These are phyloP conservation scores for Holothuria scabra DNA, from an alignment of 53 echinoderm and acorn worm species.

Conservation along the genomic window DNA sequence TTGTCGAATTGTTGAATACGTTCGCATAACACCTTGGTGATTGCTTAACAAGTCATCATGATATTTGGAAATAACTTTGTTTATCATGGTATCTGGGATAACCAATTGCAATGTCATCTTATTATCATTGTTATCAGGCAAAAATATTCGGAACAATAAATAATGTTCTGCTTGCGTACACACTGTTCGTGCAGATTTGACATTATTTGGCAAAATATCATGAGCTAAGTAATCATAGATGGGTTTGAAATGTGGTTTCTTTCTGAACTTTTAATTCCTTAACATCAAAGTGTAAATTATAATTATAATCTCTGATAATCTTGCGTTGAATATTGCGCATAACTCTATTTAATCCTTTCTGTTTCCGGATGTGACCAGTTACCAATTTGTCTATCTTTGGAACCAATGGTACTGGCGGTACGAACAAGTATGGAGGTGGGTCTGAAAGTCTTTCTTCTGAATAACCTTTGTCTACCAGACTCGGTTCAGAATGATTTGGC, in stretches of 20 bases:
- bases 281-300: not conserved
- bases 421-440: too few species aligned
- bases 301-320: not conserved
- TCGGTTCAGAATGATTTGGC: too few species aligned
- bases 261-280: not conserved
- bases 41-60: slow-evolving; percentile 65
- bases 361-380: too few species aligned
- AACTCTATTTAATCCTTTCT: too few species aligned
- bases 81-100: slow-evolving; percentile 55
- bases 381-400: too few species aligned
- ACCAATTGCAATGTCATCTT: slow-evolving; percentile 60
- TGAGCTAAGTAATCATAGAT: slow-evolving; percentile 43
- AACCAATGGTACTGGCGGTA: too few species aligned
- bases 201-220: slow-evolving; percentile 33
- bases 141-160: slow-evolving; percentile 57
- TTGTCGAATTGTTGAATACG: slow-evolving; percentile 63
- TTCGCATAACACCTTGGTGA: slow-evolving; percentile 64
- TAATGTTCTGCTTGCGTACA: slow-evolving; percentile 53
- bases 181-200: slow-evolving; percentile 49
- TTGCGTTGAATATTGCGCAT: too few species aligned
- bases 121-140: slow-evolving; percentile 33
- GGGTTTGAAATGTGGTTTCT: not conserved
- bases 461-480: too few species aligned
- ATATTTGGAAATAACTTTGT: slow-evolving; percentile 56
- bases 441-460: too few species aligned